Evolutionary conservation across 2,113 vertebrate species (phyloP), one percentile per base, ranked within the genome.

Genomic region (Corythaixoides concolor): DNA sequence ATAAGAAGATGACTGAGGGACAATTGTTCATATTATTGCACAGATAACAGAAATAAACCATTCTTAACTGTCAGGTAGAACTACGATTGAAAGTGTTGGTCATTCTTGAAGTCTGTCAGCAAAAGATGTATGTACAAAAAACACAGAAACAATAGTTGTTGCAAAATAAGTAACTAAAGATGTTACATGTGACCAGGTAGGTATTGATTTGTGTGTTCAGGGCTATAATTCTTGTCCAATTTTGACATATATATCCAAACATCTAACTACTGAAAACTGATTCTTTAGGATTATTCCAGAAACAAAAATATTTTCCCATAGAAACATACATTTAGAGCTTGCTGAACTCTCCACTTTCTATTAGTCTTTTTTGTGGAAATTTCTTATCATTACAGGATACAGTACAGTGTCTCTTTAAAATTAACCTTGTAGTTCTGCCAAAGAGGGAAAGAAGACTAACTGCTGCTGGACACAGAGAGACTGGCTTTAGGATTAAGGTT

Each of bases 121-220:
- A 80, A 24, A 62, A 81, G 32, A 58, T 50, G 1, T 11, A 45
- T 85, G 11, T 68, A 30, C 35, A 47, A 86, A 92, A 68, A 17
- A 58, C 62, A 30, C 27, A 60, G 1, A 12, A 87, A 58, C 9
- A 75, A 30, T 12, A 55, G 8, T 16, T 88, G n/a, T 55, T 90
- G 67, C 39, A 62, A 68, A 83, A 45, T 35, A 64, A 41, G 39
- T 73, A 37, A 47, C 30, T 63, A 64, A 69, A 72, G 27, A 52
- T 60, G 47, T 30, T 27, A 64, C 13, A 69, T 0, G 0, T 59
- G 76, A 5, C 17, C 59, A 63, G n/a, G n/a, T 56, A 88, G 32
- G 26, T 55, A 80, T 70, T 92, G 35, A 78, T 90, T 93, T 84
- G 5, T 74, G 18, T 84, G 23, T 50, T 85, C 59, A 86, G 37